These are phyloP conservation scores for Cyrtorhinus lividipennis DNA, from an alignment of 1,140 invertebrate genomes.

Conservation along the genomic window DNA sequence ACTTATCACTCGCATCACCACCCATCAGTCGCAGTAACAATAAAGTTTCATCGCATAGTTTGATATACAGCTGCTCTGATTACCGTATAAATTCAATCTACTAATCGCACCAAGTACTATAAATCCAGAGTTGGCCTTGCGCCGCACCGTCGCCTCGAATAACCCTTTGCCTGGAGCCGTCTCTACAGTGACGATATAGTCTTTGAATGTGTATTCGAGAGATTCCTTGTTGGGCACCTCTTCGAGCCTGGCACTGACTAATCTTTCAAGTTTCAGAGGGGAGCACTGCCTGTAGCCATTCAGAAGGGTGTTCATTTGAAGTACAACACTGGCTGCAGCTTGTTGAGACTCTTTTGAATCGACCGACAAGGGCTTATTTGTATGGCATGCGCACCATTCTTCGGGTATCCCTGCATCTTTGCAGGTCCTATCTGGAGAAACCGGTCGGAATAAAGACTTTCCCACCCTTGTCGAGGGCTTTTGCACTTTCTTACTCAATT, in stretches of 20 bases:
- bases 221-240: slow-evolving; percentile 7
- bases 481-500: slow-evolving; percentile 28
- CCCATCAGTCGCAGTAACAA: slow-evolving; percentile 43
- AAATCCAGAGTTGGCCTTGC: slow-evolving; percentile 8
- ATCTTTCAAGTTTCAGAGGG: slow-evolving; percentile 15
- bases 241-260: slow-evolving; percentile 21
- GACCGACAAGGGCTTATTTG: slow-evolving; percentile 35
- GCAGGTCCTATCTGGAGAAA: slow-evolving; percentile 60
- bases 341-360: slow-evolving; percentile 34
- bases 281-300: slow-evolving; percentile 40
- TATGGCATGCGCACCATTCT: slow-evolving; percentile 73
- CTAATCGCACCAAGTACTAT: slow-evolving; percentile 48
- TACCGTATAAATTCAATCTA: slow-evolving; percentile 59
- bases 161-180: slow-evolving; percentile 23
- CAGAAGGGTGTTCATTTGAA: slow-evolving; percentile 46
- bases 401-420: slow-evolving; percentile 52
- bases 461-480: slow-evolving; percentile 30
- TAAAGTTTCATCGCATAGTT: slow-evolving; percentile 60
- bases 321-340: slow-evolving; percentile 40
- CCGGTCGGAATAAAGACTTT: slow-evolving; percentile 58
- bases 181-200: slow-evolving; percentile 23
- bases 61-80: slow-evolving; percentile 57
- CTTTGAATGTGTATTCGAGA: slow-evolving; percentile 12
- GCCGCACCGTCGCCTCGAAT: slow-evolving; percentile 35
- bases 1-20: no score